Base-by-base conservation (phyloP, 1,140 invertebrate genomes). In the Plectrocnemia conspersa region DNA sequence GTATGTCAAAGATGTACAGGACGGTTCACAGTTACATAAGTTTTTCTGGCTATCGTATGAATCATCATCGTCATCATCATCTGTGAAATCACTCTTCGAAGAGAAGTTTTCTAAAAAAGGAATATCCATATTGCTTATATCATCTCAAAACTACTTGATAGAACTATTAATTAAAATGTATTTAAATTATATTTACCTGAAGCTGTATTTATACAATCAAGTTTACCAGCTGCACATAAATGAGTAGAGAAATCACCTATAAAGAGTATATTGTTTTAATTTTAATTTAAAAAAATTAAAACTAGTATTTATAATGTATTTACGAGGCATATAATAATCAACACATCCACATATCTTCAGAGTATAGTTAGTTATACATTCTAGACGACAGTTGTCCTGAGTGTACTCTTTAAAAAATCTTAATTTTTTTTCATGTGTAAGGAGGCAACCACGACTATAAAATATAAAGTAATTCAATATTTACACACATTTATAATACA, bases 281-380 rank as follows among this genome's bases (percentile, higher is more conserved):
- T 42, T 42, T 42, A 29, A 11, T 56, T 29, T 47, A 38, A 53
- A 29, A 56, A 22, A 42, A 40, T 15, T 10, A n/a, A 2, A n/a
- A n/a, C n/a, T n/a, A n/a, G n/a, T n/a, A n/a, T n/a, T n/a, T n/a
- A n/a, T n/a, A n/a, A 40, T 18, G 10, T 44, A 63, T 72, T 72
- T 73, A 84, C 82, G 78, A 54, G 82, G 82, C 79, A 84, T 79
- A 44, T 78, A 82, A 58, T 79, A 79, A 48, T 79, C 77, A 1
- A 83, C 80, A 48, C 83, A 85, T 1, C 71, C 55, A 55, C 81
- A 82, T 9, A 67, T 62, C 13, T 64, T 46, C 7, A 73, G 66
- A 0, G 82, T 84, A 49, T 77, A 81, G 62, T 83, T 83, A 1
- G 82, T 77, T 56, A 82, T 68, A 58, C 83, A 85, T 65, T 85